Base-by-base conservation (phyloP, 2,797 vertebrate genomes). In the Malacoctenus gilli region DNA sequence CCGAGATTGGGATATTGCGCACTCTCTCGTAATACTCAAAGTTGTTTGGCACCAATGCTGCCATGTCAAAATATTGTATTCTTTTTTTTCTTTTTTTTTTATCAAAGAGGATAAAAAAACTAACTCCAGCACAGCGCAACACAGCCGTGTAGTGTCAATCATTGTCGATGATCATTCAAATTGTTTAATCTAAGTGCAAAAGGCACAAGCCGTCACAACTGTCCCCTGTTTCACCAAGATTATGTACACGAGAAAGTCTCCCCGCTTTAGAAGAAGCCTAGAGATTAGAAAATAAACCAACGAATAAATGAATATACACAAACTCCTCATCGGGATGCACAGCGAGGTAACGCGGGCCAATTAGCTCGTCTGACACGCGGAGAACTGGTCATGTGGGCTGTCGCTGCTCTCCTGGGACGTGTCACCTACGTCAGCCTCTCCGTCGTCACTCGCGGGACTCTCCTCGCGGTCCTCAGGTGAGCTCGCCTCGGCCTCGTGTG, bases 161-260 rank as follows among this genome's bases (percentile, higher is more conserved):
- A 87, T 72, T 75, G 86, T 92, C 85, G 80, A 85, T 77, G 76
- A 79, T 87, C 84, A 83, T 90, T 91, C 81, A 77, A 60, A 86
- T 79, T 76, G 73, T 85, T 28, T 72, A 54, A 78, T 77, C 68
- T 73, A 84, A 86, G 91, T 91, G 91, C 91, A 89, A 90, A 92
- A 93, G 89, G 91, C 91, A 92, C 90, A 21, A 68, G 56, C 82
- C 67, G 85, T 86, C 84, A 82, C 80, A 84, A 84, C 75, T 81
- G 83, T 70, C 85, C 79, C 82, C 78, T 67, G 56, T 70, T 58
- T 82, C 75, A 51, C 75, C 75, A 77, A 70, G 53, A 69, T 62
- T 6, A 28, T 80, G 44, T 66, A 81, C 73, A 87, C 54, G 60
- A 84, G 52, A 68, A 76, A 70, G 69, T 73, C 55, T 39, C 68